Evolutionary conservation across 2,888 invertebrate species (phyloP).

Genomic region (Itoplectis maculator): DNA sequence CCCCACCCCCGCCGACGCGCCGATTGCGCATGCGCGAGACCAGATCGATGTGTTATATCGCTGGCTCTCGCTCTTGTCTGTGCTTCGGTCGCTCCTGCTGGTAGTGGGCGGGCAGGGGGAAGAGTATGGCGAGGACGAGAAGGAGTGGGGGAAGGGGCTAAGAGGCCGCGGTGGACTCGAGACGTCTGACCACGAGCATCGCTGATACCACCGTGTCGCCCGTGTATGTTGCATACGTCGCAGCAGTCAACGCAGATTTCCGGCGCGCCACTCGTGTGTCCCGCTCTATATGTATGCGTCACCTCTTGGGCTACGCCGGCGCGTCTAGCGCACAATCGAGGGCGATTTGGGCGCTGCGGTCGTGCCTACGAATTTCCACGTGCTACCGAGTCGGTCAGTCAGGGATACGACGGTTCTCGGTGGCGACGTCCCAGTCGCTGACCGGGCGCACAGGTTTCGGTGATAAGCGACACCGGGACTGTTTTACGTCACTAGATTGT

Average conservation of each 20-base stretch:
- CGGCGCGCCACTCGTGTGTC: neutral
- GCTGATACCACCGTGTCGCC: neutral
- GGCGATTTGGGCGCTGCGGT: neutral
- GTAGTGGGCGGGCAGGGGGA: neutral
- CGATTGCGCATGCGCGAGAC: constrained; percentile 76
- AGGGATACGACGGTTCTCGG: neutral
- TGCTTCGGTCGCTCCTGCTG: neutral
- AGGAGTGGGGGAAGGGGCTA: neutral
- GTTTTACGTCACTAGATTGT: no score
- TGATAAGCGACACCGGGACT: no score
- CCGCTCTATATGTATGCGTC: neutral
- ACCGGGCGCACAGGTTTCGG: no score
- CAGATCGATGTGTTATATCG: constrained; percentile 81
- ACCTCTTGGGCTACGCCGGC: neutral
- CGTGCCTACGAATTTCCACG: neutral
- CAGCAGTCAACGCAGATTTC: neutral
- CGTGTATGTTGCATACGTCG: neutral
- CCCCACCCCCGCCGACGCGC: constrained; percentile 6
- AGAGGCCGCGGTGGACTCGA: neutral
- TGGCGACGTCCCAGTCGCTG: neutral
- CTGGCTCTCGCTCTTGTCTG: constrained; percentile 45
- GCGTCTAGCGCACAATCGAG: neutral
- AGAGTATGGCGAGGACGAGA: neutral
- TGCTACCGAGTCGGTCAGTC: neutral
- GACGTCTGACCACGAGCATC: neutral